phyloP scores from a whole-genome alignment of 2,888 invertebrate genomes.

The Epirrhoe tristata region DNA sequence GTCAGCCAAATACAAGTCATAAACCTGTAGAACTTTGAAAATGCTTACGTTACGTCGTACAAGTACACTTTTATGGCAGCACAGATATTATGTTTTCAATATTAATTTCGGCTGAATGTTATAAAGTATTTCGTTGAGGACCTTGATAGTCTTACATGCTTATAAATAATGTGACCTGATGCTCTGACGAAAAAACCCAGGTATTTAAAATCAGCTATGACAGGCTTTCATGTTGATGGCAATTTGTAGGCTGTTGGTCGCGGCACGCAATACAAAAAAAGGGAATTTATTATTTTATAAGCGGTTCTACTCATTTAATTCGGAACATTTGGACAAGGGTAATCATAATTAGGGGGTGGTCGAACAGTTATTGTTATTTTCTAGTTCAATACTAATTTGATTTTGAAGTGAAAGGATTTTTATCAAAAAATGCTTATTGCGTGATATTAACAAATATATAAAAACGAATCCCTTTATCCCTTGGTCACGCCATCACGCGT shows the following conservation, averaged over 20 bases:
- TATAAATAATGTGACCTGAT: background rate
- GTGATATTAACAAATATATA: no score
- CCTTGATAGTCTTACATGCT: background rate
- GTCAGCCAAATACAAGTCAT: no score
- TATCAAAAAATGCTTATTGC: background rate
- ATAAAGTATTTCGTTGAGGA: no score
- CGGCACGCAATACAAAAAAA: constrained; percentile 57
- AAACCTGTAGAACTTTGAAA: no score
- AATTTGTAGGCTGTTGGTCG: constrained; percentile 58
- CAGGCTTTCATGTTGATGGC: constrained; percentile 59
- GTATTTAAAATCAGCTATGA: constrained; percentile 22
- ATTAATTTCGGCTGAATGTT: no score
- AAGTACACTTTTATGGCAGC: no score
- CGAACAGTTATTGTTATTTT: background rate
- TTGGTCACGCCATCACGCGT: no score
- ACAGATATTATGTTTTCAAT: no score
- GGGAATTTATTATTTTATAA: constrained; percentile 47
- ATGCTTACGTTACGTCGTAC: no score
- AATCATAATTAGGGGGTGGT: background rate
- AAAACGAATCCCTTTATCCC: no score
- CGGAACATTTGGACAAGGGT: constrained; percentile 18
- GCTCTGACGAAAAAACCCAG: background rate
- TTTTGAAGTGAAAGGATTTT: background rate
- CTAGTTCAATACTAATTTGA: background rate
- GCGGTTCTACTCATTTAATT: constrained; percentile 38